Evolutionary conservation across 2,797 vertebrate genomes (phyloP).

Genomic region (Micrastur ruficollis): DNA sequence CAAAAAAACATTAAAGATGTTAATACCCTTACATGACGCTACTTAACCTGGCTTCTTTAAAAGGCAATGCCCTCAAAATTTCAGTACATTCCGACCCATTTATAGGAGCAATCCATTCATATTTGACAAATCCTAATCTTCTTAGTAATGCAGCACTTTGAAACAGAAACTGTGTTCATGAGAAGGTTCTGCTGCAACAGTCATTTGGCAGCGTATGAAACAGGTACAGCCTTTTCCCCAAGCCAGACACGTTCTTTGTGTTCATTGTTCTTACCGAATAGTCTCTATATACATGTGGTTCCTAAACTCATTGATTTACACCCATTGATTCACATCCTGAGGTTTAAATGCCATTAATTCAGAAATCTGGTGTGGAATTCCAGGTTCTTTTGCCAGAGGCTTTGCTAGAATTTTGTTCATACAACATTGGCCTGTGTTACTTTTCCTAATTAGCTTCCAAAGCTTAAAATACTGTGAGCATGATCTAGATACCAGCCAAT

Average conservation of each 20-base stretch:
- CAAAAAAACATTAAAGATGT: background rate
- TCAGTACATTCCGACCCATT: slow-evolving; percentile 65
- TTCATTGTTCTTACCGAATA: background rate
- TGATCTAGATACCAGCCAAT: background rate
- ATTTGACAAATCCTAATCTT: slow-evolving; percentile 41
- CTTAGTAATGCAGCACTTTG: slow-evolving; percentile 40
- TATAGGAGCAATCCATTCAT: slow-evolving; percentile 49
- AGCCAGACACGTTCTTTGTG: background rate
- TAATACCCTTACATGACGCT: background rate
- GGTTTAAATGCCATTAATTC: background rate
- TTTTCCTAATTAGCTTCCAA: background rate
- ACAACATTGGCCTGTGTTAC: background rate
- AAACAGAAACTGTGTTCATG: slow-evolving; percentile 14
- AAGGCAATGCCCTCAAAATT: slow-evolving; percentile 40
- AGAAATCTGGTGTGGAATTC: background rate
- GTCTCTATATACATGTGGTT: background rate
- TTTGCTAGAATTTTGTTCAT: background rate
- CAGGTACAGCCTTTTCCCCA: background rate
- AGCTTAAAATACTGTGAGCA: background rate
- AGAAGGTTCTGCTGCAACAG: background rate
- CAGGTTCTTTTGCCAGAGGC: background rate
- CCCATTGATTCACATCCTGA: background rate
- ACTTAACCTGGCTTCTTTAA: slow-evolving; percentile 49
- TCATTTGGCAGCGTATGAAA: rapidly evolving
- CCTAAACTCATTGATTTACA: background rate